Evolutionary conservation across 2,888 invertebrate species (phyloP).

Genomic region (Drosophila recens): DNA sequence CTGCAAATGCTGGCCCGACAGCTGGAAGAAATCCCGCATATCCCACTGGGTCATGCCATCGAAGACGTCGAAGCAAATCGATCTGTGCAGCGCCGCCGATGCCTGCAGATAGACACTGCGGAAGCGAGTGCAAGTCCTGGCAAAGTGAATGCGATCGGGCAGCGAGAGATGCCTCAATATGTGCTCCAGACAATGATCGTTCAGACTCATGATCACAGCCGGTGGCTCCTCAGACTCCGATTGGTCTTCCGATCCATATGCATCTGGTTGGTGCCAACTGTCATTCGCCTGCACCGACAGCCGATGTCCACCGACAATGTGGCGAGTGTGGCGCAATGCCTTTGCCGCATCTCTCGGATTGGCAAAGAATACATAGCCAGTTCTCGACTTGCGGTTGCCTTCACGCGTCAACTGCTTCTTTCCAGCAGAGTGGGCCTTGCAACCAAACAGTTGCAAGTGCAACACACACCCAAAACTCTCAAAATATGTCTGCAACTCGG

Average conservation of each 20-base stretch:
- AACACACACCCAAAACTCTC: slow-evolving; percentile 27
- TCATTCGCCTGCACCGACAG: slow-evolving; percentile 34
- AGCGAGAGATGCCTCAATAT: slow-evolving; percentile 29
- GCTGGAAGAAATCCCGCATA: slow-evolving; percentile 41
- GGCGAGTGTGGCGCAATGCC: slow-evolving; percentile 24
- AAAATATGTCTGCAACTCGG: slow-evolving; percentile 36
- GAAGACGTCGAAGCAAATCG: slow-evolving; percentile 25
- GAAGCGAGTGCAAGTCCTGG: slow-evolving; percentile 38
- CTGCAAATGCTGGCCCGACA: slow-evolving; percentile 26
- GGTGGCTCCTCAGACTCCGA: background rate
- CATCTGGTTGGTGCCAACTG: slow-evolving; percentile 51
- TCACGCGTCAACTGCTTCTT: background rate
- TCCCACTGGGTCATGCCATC: slow-evolving; percentile 41
- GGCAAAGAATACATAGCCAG: slow-evolving; percentile 33
- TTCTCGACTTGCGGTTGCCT: background rate
- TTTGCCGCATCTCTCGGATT: slow-evolving; percentile 34
- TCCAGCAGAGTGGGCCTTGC: background rate
- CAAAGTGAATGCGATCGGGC: slow-evolving; percentile 45
- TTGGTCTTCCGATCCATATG: background rate
- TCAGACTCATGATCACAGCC: slow-evolving; percentile 23
- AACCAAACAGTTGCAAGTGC: slow-evolving; percentile 22
- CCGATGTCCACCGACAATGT: slow-evolving; percentile 14
- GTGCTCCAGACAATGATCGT: slow-evolving; percentile 41
- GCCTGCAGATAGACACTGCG: slow-evolving; percentile 21
- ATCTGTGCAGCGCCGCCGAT: slow-evolving; percentile 26